These are phyloP conservation scores for Malurus splendens DNA, from an alignment of 2,797 vertebrate genomes.

Conservation along the genomic window DNA sequence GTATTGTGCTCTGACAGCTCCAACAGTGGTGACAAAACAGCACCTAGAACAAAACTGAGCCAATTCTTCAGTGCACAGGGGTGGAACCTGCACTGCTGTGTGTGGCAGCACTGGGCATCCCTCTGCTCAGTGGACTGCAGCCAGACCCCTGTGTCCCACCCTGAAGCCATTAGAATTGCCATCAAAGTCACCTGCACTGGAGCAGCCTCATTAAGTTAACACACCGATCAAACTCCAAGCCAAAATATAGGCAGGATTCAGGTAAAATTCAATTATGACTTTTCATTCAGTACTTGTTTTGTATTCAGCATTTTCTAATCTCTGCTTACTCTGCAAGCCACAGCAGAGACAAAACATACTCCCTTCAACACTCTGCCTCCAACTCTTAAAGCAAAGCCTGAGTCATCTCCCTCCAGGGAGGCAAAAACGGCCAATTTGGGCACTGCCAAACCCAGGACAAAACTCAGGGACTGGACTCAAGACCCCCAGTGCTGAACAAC, in stretches of 20 bases:
- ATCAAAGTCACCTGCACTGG: neutral
- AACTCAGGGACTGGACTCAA: neutral
- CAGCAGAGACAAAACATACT: neutral
- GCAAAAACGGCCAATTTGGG: neutral
- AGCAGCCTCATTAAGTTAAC: neutral
- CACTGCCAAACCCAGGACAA: neutral
- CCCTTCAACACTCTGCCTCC: neutral
- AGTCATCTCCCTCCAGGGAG: neutral
- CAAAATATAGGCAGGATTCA: neutral
- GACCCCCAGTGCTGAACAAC: neutral
- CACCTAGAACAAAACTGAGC: neutral
- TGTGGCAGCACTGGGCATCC: rapidly evolving
- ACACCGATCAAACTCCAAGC: neutral
- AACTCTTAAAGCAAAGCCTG: neutral
- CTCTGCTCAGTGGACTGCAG: neutral
- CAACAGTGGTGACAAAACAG: neutral
- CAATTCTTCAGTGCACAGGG: neutral
- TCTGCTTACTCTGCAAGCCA: neutral
- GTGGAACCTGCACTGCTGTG: neutral
- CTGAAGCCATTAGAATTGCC: neutral
- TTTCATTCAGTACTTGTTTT: neutral
- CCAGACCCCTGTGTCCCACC: neutral
- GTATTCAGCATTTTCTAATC: neutral
- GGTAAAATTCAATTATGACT: neutral
- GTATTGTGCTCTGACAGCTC: neutral